A percentile compares a stretch with the other conserved stretches of the same genome.
phyloP scores from a whole-genome alignment of 92 coral and sea anemone species.

The Micromussa lordhowensis region DNA sequence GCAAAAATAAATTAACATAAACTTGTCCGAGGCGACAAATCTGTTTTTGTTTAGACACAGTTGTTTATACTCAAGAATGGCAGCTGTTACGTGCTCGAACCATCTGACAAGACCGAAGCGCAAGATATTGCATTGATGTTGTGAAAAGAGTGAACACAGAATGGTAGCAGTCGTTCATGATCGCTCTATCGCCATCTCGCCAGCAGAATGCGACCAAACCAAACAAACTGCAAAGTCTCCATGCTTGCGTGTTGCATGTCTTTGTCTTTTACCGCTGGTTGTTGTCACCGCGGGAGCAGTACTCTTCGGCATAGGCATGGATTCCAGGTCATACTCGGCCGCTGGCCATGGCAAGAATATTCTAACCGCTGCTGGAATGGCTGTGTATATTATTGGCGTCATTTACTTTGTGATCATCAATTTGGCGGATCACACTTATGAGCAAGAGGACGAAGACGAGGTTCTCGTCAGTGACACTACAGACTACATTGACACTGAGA shows the following conservation, averaged over 20 bases:
- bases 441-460: background rate
- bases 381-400: background rate
- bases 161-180: background rate
- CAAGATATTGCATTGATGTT: background rate
- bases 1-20: too few species aligned
- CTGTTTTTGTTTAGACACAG: too few species aligned
- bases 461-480: background rate
- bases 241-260: background rate
- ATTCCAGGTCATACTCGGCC: background rate
- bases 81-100: too few species aligned
- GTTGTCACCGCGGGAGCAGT: background rate
- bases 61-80: too few species aligned
- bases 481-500: background rate
- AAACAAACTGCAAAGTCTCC: background rate
- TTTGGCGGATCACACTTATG: background rate
- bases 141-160: background rate
- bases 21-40: too few species aligned
- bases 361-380: background rate
- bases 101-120: too few species aligned
- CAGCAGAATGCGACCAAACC: background rate
- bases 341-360: background rate
- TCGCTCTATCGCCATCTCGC: background rate
- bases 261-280: background rate
- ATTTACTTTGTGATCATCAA: background rate
- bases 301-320: background rate